These are phyloP conservation scores for Tetraneura akinire DNA, from an alignment of 1,140 invertebrate genomes.

Conservation along the genomic window DNA sequence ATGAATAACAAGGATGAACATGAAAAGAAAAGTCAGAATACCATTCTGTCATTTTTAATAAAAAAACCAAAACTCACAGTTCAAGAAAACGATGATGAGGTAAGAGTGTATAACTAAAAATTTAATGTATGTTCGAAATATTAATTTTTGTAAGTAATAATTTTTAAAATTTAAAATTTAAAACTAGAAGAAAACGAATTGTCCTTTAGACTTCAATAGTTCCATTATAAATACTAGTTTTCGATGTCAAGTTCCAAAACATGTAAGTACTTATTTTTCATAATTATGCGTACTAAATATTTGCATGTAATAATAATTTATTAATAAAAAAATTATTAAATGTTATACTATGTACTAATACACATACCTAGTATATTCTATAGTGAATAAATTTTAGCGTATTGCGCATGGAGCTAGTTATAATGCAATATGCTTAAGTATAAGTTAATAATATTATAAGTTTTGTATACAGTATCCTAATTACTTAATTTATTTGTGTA, in stretches of 20 bases:
- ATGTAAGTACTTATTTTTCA: background rate
- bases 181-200: background rate
- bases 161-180: background rate
- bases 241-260: background rate
- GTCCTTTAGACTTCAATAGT: background rate
- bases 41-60: background rate
- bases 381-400: too few relatives aligned
- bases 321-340: background rate
- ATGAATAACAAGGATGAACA: too few relatives aligned
- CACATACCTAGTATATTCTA: background rate
- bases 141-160: background rate
- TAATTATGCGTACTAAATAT: background rate
- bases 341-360: background rate
- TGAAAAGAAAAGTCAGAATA: too few relatives aligned
- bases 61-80: background rate
- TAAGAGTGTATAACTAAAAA: background rate
- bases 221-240: background rate
- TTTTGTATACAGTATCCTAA: background rate
- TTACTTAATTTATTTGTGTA: background rate
- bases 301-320: background rate
- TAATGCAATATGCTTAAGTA: too few relatives aligned
- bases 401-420: background rate
- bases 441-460: background rate
- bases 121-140: background rate
- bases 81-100: slow-evolving; percentile 1